Evolutionary conservation across 1,140 invertebrate genomes (phyloP).

Genomic region (Gryon sp.): DNA sequence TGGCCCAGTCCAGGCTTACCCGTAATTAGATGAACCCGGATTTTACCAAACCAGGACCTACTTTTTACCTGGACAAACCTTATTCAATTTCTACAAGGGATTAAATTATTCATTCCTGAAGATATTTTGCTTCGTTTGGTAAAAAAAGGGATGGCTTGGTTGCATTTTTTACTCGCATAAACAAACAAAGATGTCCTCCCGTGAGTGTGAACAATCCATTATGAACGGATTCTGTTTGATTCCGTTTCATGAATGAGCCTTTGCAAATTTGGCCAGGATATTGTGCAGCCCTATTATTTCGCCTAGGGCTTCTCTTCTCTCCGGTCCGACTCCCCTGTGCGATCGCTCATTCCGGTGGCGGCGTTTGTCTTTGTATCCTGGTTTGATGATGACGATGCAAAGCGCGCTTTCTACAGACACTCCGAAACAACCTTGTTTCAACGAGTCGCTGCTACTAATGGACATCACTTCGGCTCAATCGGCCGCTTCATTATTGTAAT

Average conservation of each 20-base stretch:
- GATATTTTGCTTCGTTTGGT: no score
- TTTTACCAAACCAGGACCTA: no score
- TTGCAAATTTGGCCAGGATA: conserved; percentile 65
- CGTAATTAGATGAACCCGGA: no score
- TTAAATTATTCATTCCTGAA: no score
- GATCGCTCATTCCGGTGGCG: conserved; percentile 66
- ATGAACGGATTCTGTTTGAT: neutral
- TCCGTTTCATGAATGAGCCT: conserved; percentile 70
- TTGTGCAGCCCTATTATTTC: conserved; percentile 76
- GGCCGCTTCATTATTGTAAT: conserved; percentile 75
- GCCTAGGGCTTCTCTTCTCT: conserved; percentile 70
- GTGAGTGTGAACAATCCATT: neutral
- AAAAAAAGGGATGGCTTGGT: no score
- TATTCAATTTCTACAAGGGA: no score
- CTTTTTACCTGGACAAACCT: no score
- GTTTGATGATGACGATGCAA: conserved; percentile 78
- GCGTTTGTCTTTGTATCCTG: conserved; percentile 75
- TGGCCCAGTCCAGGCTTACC: no score
- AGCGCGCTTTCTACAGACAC: conserved; percentile 57
- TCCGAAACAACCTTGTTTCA: conserved; percentile 70
- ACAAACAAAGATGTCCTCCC: neutral
- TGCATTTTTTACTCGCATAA: neutral
- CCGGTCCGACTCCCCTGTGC: conserved; percentile 66
- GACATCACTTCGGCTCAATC: conserved; percentile 68
- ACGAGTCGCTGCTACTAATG: conserved; percentile 71